These are phyloP conservation scores for Hypsibius dujardini DNA, from an alignment of 1,140 invertebrate species.

Conservation along the genomic window DNA sequence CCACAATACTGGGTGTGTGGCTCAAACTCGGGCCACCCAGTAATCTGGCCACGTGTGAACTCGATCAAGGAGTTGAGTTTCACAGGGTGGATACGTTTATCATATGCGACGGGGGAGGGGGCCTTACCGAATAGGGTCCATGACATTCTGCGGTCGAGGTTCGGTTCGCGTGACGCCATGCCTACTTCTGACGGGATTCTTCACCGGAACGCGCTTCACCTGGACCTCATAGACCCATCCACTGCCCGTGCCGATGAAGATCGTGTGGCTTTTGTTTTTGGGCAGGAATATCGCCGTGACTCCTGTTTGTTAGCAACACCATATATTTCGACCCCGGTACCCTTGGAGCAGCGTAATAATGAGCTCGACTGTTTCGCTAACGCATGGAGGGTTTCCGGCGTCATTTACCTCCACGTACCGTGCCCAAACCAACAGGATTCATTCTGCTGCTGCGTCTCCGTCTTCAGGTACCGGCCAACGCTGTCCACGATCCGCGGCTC, in stretches of 20 bases:
- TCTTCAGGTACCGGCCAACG: neutral
- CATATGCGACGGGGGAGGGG: too few species aligned
- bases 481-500: neutral
- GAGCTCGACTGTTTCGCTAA: too few species aligned
- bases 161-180: neutral
- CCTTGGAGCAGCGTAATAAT: too few species aligned
- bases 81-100: too few species aligned
- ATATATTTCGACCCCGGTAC: too few species aligned
- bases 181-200: neutral
- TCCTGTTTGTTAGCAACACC: conserved; percentile 32
- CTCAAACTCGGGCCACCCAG: neutral
- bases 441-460: neutral
- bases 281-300: conserved; percentile 49
- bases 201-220: neutral
- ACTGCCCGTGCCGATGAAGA: conserved; percentile 63
- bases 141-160: neutral
- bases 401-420: neutral
- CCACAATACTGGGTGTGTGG: neutral
- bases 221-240: conserved; percentile 33
- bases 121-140: neutral
- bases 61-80: too few species aligned
- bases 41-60: too few species aligned
- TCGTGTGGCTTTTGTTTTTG: conserved; percentile 29
- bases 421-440: conserved; percentile 1
- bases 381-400: too few species aligned